These are phyloP conservation scores for Dicrurus megarhynchus DNA, from an alignment of 2,113 vertebrate genomes.

Conservation along the genomic window DNA sequence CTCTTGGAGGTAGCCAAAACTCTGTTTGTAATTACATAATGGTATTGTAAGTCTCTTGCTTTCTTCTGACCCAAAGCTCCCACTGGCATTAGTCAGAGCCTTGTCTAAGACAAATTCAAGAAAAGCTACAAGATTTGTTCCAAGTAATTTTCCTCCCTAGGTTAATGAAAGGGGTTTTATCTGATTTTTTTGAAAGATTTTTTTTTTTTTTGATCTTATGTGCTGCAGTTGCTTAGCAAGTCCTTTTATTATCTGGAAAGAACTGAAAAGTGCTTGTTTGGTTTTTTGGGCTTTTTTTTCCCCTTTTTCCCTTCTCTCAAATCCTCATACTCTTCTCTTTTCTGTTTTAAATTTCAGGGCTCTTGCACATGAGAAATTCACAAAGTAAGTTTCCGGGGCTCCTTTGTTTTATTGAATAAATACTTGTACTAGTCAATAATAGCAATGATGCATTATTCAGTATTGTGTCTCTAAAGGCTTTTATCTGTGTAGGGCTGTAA, in stretches of 20 bases:
- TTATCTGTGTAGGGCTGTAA: neutral
- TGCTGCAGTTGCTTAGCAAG: neutral
- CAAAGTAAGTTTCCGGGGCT: constrained; percentile 86
- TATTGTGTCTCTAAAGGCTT: neutral
- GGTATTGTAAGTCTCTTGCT: neutral
- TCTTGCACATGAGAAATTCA: constrained; percentile 96
- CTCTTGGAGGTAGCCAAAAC: neutral
- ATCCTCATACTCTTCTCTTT: neutral
- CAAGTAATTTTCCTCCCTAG: neutral
- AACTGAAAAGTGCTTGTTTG: neutral
- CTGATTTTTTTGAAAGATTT: neutral
- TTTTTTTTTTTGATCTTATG: neutral
- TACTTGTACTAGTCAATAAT: neutral
- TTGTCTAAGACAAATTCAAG: neutral
- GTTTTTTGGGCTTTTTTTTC: neutral
- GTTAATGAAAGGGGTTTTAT: neutral
- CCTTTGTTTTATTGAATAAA: constrained; percentile 6
- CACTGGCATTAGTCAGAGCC: neutral
- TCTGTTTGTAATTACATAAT: neutral
- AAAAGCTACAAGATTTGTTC: neutral
- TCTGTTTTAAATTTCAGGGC: constrained; percentile 78
- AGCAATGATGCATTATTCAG: neutral
- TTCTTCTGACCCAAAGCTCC: neutral
- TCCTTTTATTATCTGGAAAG: neutral
- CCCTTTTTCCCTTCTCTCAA: neutral